Conservation (phyloP, 2,113 vertebrate genomes). For the Rhegmatorhina hoffmannsi region DNA sequence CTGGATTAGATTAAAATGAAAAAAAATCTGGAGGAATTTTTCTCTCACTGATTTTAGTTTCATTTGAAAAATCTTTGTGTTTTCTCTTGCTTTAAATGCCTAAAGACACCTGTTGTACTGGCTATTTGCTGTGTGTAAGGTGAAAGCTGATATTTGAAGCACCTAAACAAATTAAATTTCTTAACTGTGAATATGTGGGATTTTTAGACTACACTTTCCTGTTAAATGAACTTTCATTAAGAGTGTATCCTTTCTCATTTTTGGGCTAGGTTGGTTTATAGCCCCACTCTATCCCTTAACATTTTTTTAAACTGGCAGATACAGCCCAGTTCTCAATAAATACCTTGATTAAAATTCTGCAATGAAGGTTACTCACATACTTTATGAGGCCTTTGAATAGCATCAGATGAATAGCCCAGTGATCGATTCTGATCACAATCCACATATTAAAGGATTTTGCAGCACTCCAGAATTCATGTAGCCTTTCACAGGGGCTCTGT, state of each 20-base stretch:
- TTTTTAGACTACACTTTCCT: background rate
- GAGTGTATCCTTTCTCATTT: background rate
- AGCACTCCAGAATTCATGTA: background rate
- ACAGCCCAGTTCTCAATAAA: background rate
- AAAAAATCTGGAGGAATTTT: background rate
- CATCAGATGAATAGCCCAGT: background rate
- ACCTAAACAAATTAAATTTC: background rate
- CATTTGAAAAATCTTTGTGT: background rate
- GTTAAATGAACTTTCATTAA: background rate
- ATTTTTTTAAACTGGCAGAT: background rate
- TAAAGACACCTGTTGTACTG: background rate
- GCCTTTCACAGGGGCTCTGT: background rate
- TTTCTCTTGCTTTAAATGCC: background rate
- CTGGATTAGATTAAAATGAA: background rate
- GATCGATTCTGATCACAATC: conserved; percentile 39
- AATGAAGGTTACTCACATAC: background rate
- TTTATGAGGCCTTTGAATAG: background rate
- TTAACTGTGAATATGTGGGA: background rate
- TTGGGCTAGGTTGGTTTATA: background rate
- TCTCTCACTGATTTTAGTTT: background rate
- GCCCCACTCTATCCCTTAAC: background rate
- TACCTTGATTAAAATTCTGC: background rate
- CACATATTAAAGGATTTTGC: background rate
- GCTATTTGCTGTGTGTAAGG: background rate
- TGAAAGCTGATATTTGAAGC: background rate